phyloP scores from a whole-genome alignment of 2,113 vertebrate genomes.

The Choloepus hoffmanni region DNA sequence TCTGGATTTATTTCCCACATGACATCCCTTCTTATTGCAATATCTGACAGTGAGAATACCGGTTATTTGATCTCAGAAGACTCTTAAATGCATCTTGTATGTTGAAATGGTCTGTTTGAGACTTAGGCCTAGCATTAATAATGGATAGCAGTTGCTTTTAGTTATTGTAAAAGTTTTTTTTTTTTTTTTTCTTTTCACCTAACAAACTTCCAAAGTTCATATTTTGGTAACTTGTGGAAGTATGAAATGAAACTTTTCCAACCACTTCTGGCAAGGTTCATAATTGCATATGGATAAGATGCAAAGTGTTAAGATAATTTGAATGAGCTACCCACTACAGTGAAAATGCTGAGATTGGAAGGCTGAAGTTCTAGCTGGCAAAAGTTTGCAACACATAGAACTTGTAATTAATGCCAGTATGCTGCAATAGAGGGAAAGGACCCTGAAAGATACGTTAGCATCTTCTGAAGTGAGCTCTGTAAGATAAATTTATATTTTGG shows the following conservation, averaged over 20 bases:
- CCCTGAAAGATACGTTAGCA: background rate
- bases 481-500: constrained; percentile 46
- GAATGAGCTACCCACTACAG: constrained; percentile 78
- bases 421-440: background rate
- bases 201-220: constrained; percentile 76
- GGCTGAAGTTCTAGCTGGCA: constrained; percentile 72
- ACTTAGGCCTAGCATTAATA: constrained; percentile 79
- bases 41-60: constrained; percentile 66
- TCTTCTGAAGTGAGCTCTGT: constrained; percentile 40
- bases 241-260: constrained; percentile 81
- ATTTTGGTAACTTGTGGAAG: constrained; percentile 81
- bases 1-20: constrained; percentile 68
- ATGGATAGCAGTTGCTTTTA: constrained; percentile 76
- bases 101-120: constrained; percentile 76
- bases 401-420: constrained; percentile 46
- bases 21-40: constrained; percentile 66
- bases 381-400: constrained; percentile 69
- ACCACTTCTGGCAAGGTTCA: constrained; percentile 79
- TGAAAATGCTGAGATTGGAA: constrained; percentile 80
- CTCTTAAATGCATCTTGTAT: constrained; percentile 77
- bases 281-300: constrained; percentile 83
- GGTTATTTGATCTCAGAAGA: constrained; percentile 72
- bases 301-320: constrained; percentile 82
- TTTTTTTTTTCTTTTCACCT: background rate
- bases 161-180: constrained; percentile 73